Percentiles rank a stretch among this genome's conserved stretches.
These are phyloP conservation scores for Nerophis ophidion DNA, from an alignment of 2,113 vertebrate species.

Conservation along the genomic window DNA sequence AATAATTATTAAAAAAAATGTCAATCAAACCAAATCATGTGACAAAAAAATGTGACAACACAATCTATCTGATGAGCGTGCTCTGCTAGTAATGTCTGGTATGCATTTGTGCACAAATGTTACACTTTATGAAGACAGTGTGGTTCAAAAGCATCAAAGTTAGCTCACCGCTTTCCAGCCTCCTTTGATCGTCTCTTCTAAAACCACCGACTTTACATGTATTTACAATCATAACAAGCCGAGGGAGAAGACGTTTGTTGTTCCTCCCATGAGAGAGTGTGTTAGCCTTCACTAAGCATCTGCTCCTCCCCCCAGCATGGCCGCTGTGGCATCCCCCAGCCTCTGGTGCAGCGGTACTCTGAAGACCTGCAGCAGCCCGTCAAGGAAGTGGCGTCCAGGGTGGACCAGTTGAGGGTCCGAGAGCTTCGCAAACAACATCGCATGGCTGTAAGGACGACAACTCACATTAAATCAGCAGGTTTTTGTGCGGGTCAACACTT, in stretches of 20 bases:
- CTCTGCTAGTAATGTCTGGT: no score
- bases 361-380: conserved; percentile 85
- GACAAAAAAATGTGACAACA: no score
- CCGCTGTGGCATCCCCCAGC: conserved; percentile 89
- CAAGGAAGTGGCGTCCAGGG: conserved; percentile 80
- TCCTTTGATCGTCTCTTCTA: no score
- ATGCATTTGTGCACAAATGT: no score
- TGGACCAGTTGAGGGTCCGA: conserved; percentile 91
- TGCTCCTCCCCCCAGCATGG: conserved; percentile 74
- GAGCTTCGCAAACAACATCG: conserved; percentile 92
- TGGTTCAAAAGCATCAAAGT: no score
- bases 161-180: no score
- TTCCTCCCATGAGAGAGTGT: neutral
- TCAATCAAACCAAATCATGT: no score
- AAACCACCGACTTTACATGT: conserved; percentile 8
- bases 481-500: neutral
- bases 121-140: no score
- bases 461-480: neutral
- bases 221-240: neutral
- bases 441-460: conserved; percentile 85
- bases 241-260: neutral
- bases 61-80: no score
- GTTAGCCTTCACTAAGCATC: neutral
- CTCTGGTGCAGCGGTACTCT: conserved; percentile 87
- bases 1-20: no score